These are phyloP conservation scores for Pyrrhosoma nymphula DNA, from an alignment of 2,888 invertebrate species.

Conservation along the genomic window DNA sequence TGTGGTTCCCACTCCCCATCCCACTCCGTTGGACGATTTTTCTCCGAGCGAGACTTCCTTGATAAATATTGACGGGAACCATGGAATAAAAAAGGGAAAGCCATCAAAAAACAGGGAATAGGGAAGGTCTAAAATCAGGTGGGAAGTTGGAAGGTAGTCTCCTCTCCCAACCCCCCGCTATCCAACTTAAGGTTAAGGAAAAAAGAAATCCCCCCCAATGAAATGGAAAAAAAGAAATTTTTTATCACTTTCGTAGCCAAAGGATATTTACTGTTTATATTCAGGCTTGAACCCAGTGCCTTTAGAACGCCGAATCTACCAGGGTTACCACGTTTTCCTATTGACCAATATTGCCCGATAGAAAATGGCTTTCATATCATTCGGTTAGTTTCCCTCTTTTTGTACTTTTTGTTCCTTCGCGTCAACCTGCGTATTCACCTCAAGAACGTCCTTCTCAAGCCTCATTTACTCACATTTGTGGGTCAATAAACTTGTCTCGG, in stretches of 20 bases:
- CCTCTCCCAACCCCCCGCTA: not conserved
- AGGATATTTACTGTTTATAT: too few relatives aligned
- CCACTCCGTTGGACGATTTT: not conserved
- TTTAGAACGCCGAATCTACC: too few relatives aligned
- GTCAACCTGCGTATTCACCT: too few relatives aligned
- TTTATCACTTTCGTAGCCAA: not conserved
- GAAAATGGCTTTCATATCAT: too few relatives aligned
- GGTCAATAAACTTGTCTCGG: too few relatives aligned
- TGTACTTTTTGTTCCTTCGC: too few relatives aligned
- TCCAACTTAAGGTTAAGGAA: not conserved
- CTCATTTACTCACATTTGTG: too few relatives aligned
- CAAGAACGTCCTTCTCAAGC: too few relatives aligned
- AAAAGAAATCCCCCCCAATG: not conserved
- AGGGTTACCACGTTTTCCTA: too few relatives aligned
- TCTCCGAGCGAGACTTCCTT: conserved; percentile 14
- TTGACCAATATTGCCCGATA: too few relatives aligned
- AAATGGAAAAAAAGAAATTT: not conserved
- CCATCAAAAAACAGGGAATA: not conserved
- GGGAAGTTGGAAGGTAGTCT: not conserved
- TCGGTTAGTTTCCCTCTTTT: too few relatives aligned
- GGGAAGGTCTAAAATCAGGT: not conserved
- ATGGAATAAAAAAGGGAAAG: conserved; percentile 7
- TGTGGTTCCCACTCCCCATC: not conserved
- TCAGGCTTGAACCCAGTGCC: too few relatives aligned
- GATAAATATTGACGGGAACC: conserved; percentile 33